Evolutionary conservation across 2,797 vertebrate genomes (phyloP).

Genomic region (Lepidocolaptes lacrymiger): DNA sequence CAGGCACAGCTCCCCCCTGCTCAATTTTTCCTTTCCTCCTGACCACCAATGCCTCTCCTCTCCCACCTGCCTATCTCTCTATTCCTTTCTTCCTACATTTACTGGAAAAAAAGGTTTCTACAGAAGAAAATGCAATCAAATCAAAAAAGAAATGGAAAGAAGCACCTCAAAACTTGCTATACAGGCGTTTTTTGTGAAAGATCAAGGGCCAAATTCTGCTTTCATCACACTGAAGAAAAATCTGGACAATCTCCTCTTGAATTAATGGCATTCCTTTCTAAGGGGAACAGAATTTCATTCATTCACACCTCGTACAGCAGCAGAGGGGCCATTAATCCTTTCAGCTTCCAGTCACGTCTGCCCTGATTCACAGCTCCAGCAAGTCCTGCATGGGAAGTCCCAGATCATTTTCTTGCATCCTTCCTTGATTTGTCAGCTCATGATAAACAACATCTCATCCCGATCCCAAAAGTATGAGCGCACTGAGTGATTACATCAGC

Average conservation of each 20-base stretch:
- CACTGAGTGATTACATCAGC: slow-evolving; percentile 60
- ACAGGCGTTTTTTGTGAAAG: neutral
- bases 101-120: neutral
- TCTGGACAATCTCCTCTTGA: slow-evolving; percentile 43
- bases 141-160: slow-evolving; percentile 14
- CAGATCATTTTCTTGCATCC: slow-evolving; percentile 43
- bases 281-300: slow-evolving; percentile 62
- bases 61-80: neutral
- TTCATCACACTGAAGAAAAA: slow-evolving; percentile 38
- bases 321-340: slow-evolving; percentile 56
- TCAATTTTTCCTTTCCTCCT: neutral
- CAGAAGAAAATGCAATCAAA: neutral
- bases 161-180: neutral
- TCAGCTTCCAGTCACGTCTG: slow-evolving; percentile 47
- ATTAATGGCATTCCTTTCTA: slow-evolving; percentile 57
- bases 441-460: slow-evolving; percentile 36
- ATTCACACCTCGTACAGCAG: slow-evolving; percentile 33
- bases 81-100: neutral
- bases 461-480: neutral
- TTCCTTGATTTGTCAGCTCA: slow-evolving; percentile 62
- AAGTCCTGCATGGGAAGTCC: slow-evolving; percentile 51
- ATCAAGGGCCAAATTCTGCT: slow-evolving; percentile 55
- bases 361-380: neutral
- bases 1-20: neutral
- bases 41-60: fast-evolving